phyloP scores from a whole-genome alignment of 2,113 vertebrate species.

The Macquaria australasica region DNA sequence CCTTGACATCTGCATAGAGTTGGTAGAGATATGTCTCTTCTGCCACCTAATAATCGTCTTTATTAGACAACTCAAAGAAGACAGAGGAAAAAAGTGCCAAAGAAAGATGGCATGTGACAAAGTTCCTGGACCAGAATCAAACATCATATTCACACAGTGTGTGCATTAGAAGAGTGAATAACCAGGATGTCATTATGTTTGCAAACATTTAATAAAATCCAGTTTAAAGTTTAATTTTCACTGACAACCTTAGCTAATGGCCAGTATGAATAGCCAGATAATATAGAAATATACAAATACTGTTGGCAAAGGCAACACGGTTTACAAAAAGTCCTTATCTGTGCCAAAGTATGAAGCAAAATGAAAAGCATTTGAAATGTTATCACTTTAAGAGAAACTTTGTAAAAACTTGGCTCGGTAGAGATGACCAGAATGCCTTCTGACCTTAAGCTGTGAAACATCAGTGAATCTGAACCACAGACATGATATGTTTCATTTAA shows the following conservation, averaged over 20 bases:
- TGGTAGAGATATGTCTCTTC: background rate
- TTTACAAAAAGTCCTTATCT: constrained; percentile 26
- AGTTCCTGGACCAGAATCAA: background rate
- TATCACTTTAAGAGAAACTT: background rate
- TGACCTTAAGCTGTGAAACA: constrained; percentile 2
- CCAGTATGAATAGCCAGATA: constrained; percentile 22
- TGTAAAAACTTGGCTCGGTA: background rate
- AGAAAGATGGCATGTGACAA: background rate
- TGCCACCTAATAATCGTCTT: too few relatives aligned
- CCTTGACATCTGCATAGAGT: background rate
- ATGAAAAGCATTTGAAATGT: constrained; percentile 9
- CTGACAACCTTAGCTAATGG: background rate
- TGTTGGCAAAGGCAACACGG: constrained; percentile 42
- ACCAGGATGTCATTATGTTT: background rate
- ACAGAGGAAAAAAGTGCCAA: background rate
- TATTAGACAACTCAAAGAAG: background rate
- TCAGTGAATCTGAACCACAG: background rate
- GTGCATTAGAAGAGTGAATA: background rate
- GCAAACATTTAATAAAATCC: constrained; percentile 43
- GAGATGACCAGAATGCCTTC: constrained; percentile 4
- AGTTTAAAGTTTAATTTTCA: constrained; percentile 7
- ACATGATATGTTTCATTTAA: constrained; percentile 32
- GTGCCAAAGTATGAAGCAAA: constrained; percentile 24
- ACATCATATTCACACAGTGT: background rate
- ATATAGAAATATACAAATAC: constrained; percentile 33